Percentiles rank a stretch among this genome's conserved stretches.
phyloP scores from a whole-genome alignment of 2,888 invertebrate genomes.

The Trichogramma evanescens region DNA sequence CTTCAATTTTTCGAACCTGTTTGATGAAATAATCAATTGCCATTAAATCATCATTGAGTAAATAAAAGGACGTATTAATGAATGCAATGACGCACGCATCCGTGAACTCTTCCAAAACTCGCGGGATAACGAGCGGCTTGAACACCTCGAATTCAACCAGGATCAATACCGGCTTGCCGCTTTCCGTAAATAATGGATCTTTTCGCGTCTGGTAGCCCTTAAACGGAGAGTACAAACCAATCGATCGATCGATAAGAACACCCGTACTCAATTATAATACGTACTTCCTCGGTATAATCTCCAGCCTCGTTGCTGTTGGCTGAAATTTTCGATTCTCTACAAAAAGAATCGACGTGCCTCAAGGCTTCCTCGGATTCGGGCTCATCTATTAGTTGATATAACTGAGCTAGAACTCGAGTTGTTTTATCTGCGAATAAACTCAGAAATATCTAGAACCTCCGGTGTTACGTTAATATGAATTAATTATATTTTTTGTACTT shows the following conservation, averaged over 20 bases:
- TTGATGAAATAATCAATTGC: too few species aligned
- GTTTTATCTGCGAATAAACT: conserved; percentile 24
- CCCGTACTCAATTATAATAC: neutral
- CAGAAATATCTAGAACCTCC: neutral
- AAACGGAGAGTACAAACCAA: neutral
- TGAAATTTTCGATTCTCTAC: too few species aligned
- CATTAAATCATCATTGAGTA: neutral
- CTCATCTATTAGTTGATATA: conserved; percentile 20
- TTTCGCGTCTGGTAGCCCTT: neutral
- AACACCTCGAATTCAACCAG: conserved; percentile 34
- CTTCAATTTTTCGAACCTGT: neutral
- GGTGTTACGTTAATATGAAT: too few species aligned
- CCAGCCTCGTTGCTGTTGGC: too few species aligned
- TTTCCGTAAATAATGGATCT: conserved; percentile 24
- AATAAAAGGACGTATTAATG: neutral
- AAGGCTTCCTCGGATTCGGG: conserved; percentile 8
- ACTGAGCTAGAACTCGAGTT: conserved; percentile 29
- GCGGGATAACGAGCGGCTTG: conserved; percentile 23
- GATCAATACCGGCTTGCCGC: conserved; percentile 30
- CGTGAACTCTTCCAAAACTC: conserved; percentile 11
- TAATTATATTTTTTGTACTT: conserved; percentile 7
- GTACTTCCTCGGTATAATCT: too few species aligned
- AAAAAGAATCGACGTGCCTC: neutral
- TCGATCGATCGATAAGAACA: neutral
- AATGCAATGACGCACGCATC: conserved; percentile 8